Base-by-base conservation (phyloP, 2,888 invertebrate species). In the Glyphotaelius pellucidus region DNA sequence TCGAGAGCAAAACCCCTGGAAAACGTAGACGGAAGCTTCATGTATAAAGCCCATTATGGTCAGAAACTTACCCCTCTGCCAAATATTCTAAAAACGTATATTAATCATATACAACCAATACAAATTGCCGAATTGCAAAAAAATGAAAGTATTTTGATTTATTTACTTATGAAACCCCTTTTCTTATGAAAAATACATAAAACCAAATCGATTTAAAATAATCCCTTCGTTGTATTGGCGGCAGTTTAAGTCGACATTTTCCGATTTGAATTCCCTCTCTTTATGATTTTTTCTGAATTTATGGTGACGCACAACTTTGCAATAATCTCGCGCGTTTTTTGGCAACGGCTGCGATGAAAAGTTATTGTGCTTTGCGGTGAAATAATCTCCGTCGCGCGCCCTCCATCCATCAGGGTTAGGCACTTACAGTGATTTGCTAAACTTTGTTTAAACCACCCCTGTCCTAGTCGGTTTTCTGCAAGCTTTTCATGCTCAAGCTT, bases 221-320 rank as follows among this genome's bases (percentile, higher is more conserved):
- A 67, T 9, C 67, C 67, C 1, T 15, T 0, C 67, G 25, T 67
- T 25, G 25, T 67, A 67, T 67, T 67, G 67, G 67, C 7, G n/a
- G 67, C 67, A 67, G 67, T 67, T 67, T 67, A 25, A 67, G 67
- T 67, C 25, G 5, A 67, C 67, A 67, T 67, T 67, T 67, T 67
- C 25, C n/a, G 25, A 25, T 67, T 67, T 67, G 67, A 67, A 67
- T 67, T 67, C 67, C 25, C 67, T 67, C 67, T 67, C n/a, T 67
- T 67, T 67, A 67, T 9, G 67, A 67, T 67, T 67, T 86, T 86
- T 87, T 87, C n/a, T 47, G 87, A 92, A 92, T 92, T 92, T 92
- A 92, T 90, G 90, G 90, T 83, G 42, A 67, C 89, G 92, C 92
- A 42, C 88, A 92, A 92, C 87, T 90, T 92, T 92, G 90, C 83